Evolutionary conservation across 2,113 vertebrate species (phyloP).

Genomic region (Antidorcas marsupialis): DNA sequence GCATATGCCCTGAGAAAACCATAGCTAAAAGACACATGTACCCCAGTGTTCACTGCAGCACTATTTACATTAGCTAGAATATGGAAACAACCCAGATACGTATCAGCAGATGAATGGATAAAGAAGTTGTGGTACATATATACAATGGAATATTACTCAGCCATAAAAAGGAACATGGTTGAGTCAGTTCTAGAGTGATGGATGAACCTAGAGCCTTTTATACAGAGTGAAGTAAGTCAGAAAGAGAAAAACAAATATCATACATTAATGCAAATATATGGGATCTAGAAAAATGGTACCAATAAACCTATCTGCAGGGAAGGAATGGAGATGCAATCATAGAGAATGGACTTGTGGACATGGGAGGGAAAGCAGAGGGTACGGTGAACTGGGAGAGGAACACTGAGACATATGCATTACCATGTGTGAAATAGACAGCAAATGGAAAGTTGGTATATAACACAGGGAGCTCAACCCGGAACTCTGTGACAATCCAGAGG

Average conservation of each 20-base stretch:
- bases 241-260: background rate
- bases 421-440: background rate
- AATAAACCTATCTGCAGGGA: background rate
- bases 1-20: background rate
- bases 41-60: fast-evolving
- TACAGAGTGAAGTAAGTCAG: background rate
- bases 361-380: background rate
- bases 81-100: background rate
- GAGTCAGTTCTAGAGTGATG: background rate
- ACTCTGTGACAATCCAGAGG: background rate
- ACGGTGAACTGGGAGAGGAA: background rate
- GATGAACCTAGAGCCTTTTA: background rate
- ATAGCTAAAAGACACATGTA: background rate
- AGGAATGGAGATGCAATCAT: background rate
- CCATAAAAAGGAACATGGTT: background rate
- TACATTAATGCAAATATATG: background rate
- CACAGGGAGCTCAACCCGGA: background rate
- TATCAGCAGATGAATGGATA: background rate
- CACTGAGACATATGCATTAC: background rate
- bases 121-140: background rate
- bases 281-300: background rate
- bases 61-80: background rate
- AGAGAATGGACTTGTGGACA: background rate
- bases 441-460: background rate
- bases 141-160: background rate